Evolutionary conservation across 2,113 vertebrate species (phyloP).

Genomic region (Thymallus thymallus): DNA sequence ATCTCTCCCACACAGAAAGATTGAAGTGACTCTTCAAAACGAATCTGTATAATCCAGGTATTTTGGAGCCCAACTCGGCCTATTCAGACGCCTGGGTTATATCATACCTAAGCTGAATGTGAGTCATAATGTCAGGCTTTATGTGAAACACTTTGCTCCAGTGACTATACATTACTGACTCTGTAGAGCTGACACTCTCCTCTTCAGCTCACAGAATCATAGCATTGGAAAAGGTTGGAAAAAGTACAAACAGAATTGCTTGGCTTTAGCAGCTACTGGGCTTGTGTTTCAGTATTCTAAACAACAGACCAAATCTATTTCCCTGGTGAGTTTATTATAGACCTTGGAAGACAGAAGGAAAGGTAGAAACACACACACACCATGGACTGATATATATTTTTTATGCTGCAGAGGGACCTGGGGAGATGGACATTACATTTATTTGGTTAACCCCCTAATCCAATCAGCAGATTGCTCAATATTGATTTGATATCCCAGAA

Average conservation of each 20-base stretch:
- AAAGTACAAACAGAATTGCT: no score
- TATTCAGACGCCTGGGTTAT: background rate
- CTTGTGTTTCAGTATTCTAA: conserved; percentile 7
- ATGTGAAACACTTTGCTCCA: background rate
- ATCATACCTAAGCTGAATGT: background rate
- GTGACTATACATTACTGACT: background rate
- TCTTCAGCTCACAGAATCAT: no score
- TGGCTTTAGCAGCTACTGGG: no score
- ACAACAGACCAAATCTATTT: background rate
- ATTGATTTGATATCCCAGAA: conserved; percentile 41
- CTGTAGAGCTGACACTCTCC: no score
- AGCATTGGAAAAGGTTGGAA: no score
- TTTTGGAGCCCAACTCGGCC: no score
- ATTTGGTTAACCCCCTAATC: conserved; percentile 51
- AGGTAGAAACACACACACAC: background rate
- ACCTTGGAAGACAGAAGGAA: background rate
- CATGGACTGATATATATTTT: conserved; percentile 26
- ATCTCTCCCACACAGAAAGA: no score
- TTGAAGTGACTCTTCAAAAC: no score
- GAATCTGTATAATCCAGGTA: no score
- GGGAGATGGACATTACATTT: conserved; percentile 50
- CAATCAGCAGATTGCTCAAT: conserved; percentile 30
- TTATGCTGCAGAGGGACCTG: conserved; percentile 18
- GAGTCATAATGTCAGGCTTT: background rate
- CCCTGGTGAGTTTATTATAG: background rate